Conservation (phyloP, 37 sponge, comb jelly and placozoan species). For the Beroe forskalii region DNA sequence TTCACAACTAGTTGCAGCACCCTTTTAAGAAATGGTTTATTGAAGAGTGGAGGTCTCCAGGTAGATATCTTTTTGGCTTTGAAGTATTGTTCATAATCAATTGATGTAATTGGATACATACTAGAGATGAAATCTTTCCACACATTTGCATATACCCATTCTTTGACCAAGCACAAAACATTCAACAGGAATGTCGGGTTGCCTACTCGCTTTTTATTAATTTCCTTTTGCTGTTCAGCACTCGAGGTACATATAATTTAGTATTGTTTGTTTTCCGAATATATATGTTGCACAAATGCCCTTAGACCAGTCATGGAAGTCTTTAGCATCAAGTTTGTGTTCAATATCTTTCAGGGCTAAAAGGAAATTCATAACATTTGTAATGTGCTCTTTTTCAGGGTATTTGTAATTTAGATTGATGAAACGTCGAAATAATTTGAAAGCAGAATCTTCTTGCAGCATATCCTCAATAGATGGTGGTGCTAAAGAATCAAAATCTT, state of each 20-base stretch:
- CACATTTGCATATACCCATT: constrained; percentile 43
- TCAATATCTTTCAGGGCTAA: neutral
- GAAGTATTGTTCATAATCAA: neutral
- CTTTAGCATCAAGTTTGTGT: neutral
- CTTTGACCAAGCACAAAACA: neutral
- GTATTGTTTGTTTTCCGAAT: constrained; percentile 24
- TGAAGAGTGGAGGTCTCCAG: neutral
- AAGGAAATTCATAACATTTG: constrained; percentile 25
- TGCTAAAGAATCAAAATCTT: constrained; percentile 1
- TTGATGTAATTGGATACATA: neutral
- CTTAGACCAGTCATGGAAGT: constrained; percentile 24
- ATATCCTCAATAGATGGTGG: constrained; percentile 46
- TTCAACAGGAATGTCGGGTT: constrained; percentile 12
- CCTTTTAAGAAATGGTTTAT: neutral
- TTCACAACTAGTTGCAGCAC: neutral
- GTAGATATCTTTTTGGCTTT: neutral
- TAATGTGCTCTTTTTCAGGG: constrained; percentile 34
- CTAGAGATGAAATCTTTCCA: constrained; percentile 27
- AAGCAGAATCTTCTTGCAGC: neutral
- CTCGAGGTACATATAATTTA: neutral
- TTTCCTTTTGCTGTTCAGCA: neutral
- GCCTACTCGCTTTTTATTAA: neutral
- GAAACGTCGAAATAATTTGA: constrained; percentile 10
- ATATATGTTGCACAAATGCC: neutral
- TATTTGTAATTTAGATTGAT: neutral